Percentiles rank a stretch among this genome's conserved stretches.
Evolutionary conservation across 2,797 vertebrate genomes (phyloP).

Genomic region (Acanthurus tractus): DNA sequence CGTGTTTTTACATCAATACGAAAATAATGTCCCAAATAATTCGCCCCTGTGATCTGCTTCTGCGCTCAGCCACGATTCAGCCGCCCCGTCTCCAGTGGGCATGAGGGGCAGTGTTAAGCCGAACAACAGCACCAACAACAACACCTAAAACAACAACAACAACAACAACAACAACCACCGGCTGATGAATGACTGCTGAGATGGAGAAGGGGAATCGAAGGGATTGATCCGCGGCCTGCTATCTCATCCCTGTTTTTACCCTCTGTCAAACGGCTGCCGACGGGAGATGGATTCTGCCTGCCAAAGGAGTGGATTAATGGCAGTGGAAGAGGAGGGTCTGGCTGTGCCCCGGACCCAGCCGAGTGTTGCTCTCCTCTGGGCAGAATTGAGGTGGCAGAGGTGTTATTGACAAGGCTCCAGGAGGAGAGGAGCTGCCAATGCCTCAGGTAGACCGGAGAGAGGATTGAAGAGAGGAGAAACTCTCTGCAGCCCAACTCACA

Average conservation of each 20-base stretch:
- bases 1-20: background rate
- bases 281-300: conserved; percentile 87
- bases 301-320: conserved; percentile 87
- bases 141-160: conserved; percentile 75
- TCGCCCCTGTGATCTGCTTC: background rate
- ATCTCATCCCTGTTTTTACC: conserved; percentile 87
- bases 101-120: conserved; percentile 45
- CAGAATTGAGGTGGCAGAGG: conserved; percentile 63
- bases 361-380: conserved; percentile 69
- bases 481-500: conserved; percentile 14
- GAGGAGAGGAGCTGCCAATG: conserved; percentile 63
- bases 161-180: conserved; percentile 78
- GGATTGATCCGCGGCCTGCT: conserved; percentile 84
- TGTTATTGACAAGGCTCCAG: conserved; percentile 78
- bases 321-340: conserved; percentile 62
- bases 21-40: background rate
- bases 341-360: conserved; percentile 53
- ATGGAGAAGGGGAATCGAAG: conserved; percentile 84
- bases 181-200: conserved; percentile 84
- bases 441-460: conserved; percentile 51
- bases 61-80: conserved; percentile 44
- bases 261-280: conserved; percentile 86
- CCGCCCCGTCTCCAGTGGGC: conserved; percentile 36
- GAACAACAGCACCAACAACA: conserved; percentile 69
- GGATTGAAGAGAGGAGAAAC: conserved; percentile 54